phyloP scores from a whole-genome alignment of 2,797 vertebrate species.

The Eleutherodactylus coqui region DNA sequence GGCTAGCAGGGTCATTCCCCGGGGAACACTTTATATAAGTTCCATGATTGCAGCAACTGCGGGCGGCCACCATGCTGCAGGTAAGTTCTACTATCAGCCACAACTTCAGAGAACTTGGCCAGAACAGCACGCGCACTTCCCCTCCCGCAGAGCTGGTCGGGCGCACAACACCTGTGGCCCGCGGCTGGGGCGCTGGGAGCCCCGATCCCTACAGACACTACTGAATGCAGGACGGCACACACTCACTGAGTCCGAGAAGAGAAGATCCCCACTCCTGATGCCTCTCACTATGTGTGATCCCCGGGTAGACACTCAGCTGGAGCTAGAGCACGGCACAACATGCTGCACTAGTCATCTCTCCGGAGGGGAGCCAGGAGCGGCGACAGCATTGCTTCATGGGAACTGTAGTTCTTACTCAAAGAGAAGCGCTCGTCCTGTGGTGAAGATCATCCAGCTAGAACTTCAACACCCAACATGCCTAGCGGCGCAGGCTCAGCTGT shows the following conservation, averaged over 20 bases:
- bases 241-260: conserved; percentile 23
- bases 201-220: background rate
- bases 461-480: conserved; percentile 52
- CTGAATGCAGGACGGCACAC: too few relatives aligned
- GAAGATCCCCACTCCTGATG: background rate
- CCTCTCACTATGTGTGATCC: conserved; percentile 13
- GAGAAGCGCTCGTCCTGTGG: background rate
- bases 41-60: too few relatives aligned
- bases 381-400: conserved; percentile 26
- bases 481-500: conserved; percentile 42
- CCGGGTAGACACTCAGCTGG: conserved; percentile 45
- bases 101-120: background rate
- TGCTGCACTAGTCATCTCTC: conserved; percentile 60
- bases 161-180: conserved; percentile 41
- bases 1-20: too few relatives aligned
- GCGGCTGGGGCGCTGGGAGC: background rate
- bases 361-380: conserved; percentile 44
- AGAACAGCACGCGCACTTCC: too few relatives aligned
- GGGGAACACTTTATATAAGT: too few relatives aligned
- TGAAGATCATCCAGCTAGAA: background rate
- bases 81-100: too few relatives aligned
- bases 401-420: conserved; percentile 33
- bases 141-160: background rate
- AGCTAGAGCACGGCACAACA: conserved; percentile 54
- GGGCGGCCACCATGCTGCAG: too few relatives aligned